Base-by-base conservation (phyloP, 2,113 vertebrate species). In the Microcebus murinus region DNA sequence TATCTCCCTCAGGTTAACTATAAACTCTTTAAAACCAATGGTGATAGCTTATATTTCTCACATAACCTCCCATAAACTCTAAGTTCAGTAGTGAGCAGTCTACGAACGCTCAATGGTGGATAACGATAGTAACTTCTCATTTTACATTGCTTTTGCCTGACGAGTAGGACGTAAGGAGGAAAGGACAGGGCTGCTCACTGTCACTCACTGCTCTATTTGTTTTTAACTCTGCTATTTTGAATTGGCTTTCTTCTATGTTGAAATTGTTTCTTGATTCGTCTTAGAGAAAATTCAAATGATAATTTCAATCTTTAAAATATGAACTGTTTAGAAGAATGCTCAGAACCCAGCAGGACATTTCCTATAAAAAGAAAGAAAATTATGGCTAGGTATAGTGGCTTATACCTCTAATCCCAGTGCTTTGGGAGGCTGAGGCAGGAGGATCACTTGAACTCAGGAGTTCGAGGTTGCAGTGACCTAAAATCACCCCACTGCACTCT, bases 331-430 rank as follows among this genome's bases (percentile, higher is more conserved):
- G 45, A 96, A 87, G 18, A 94, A 63, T 87, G 25, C 77, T 77
- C 36, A 88, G 31, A 93, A 88, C 20, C 15, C 9, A 76, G 29
- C 3, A 94, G 6, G 8, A 45, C 17, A 82, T 68, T 88, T 85
- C 11, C n/a, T 83, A 42, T 79, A 95, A 80, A 96, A 95, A 84
- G 52, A 90, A 96, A 77, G 25, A 88, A 86, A 91, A 74, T n/a
- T 29, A 48, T 48, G 61, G 61, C 52, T 57, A 57, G 2, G 6
- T 57, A 57, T 57, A 57, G 55, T 57, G 55, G 55, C 61, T 63
- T 10, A 63, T 11, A 11, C 27, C 61, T 63, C 61, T 29, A 63
- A 63, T 4, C 61, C 10, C 25, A 63, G 61, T 29, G 61, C 61
- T 63, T 63, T 63, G 25, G 27, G 27, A 63, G 61, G 61, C 61